These are phyloP conservation scores for Teleopsis dalmanni DNA, from an alignment of 1,140 invertebrate genomes.

Conservation along the genomic window DNA sequence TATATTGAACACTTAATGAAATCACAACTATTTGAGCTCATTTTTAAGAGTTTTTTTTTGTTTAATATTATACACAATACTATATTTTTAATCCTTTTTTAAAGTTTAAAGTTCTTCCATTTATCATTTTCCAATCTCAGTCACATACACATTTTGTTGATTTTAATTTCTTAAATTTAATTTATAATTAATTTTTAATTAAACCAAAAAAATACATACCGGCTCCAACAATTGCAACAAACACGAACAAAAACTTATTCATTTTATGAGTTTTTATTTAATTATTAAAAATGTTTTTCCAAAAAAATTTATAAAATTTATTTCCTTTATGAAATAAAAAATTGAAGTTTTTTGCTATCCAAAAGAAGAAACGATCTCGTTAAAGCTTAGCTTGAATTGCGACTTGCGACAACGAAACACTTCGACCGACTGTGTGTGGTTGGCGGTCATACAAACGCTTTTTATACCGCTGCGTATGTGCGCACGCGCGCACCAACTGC, in stretches of 20 bases:
- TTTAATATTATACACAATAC: too few species aligned
- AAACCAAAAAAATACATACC: too few species aligned
- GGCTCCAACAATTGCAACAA: slow-evolving; percentile 45
- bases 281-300: slow-evolving; percentile 11
- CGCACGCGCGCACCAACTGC: slow-evolving; percentile 31
- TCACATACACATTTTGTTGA: too few species aligned
- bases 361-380: slow-evolving; percentile 2
- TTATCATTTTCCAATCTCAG: too few species aligned
- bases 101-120: too few species aligned
- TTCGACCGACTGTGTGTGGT: slow-evolving; percentile 43
- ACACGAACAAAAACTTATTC: slow-evolving; percentile 43
- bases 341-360: not conserved
- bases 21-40: too few species aligned
- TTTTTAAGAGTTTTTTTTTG: too few species aligned
- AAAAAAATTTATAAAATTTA: slow-evolving; percentile 3
- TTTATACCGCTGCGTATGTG: slow-evolving; percentile 41
- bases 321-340: too few species aligned
- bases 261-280: slow-evolving; percentile 29
- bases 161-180: too few species aligned
- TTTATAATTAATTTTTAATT: too few species aligned
- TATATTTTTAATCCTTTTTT: too few species aligned
- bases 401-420: slow-evolving; percentile 30
- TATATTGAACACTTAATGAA: too few species aligned
- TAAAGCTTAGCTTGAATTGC: slow-evolving; percentile 3
- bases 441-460: slow-evolving; percentile 40